Base-by-base conservation (phyloP, 2,888 invertebrate genomes). In the Boloria selene region DNA sequence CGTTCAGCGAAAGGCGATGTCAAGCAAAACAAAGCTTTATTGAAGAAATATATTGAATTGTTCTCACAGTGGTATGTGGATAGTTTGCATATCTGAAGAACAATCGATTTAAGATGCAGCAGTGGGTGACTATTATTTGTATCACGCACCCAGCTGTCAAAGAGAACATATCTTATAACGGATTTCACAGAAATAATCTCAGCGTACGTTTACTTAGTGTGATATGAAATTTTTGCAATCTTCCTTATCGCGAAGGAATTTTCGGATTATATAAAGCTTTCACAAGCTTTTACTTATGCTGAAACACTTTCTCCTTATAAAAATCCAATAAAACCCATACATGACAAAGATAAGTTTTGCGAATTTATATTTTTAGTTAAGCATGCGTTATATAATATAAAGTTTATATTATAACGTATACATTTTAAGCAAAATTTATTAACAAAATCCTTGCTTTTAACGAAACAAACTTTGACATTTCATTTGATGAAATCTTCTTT, bases 91-190 rank as follows among this genome's bases (percentile, higher is more conserved):
- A 83, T 82, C 81, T 75, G 64, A 68, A 74, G 70, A 72, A 74
- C 74, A 78, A 84, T 83, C 80, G 74, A 73, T 71, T 70, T 70
- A 79, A 77, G 80, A 79, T 71, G 75, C 75, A 77, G 77, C 76
- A 76, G 78, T 75, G 75, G 74, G 67, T 74, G 17, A 38, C 49
- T 59, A 49, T 79, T 77, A 77, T 78, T 77, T 77, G 76, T 80
- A 81, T 79, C 83, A 78, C 78, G 81, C 59, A 50, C 79, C 79
- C 77, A 85, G 84, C 83, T 81, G 72, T 69, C 73, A 78, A 74
- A 74, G 74, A 70, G 70, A 72, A 76, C 79, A 78, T 79, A 81
- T 81, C 16, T 5, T 45, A 83, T 80, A 78, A 73, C 75, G 78
- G 75, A 79, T 78, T 79, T 79, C 80, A 78, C 77, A 75, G 77